phyloP scores from a whole-genome alignment of 2,888 invertebrate species.

The Graphium colonna region DNA sequence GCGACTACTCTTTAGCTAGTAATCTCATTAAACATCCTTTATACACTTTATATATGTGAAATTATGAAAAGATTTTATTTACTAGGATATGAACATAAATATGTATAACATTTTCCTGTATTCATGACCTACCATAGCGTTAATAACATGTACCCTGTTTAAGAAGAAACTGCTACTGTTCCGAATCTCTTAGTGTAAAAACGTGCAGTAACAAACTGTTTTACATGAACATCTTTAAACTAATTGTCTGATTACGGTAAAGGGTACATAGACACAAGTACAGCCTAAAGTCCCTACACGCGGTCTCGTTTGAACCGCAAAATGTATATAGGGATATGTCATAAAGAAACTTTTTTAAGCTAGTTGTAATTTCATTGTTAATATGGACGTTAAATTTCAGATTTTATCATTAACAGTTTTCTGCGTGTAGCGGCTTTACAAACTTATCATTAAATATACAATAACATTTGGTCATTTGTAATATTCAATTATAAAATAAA shows the following conservation, averaged over 20 bases:
- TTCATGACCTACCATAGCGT: neutral
- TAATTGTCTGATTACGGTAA: neutral
- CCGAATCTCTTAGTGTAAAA: constrained; percentile 16
- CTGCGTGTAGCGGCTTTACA: constrained; percentile 23
- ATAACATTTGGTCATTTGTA: constrained; percentile 25
- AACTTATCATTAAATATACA: constrained; percentile 20
- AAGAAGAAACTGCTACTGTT: neutral
- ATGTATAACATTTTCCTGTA: neutral
- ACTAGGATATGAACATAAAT: neutral
- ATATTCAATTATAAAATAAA: constrained; percentile 24
- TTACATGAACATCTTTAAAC: neutral
- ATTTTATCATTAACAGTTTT: constrained; percentile 20
- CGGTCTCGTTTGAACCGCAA: neutral
- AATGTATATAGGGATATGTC: neutral
- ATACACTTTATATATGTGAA: constrained; percentile 3
- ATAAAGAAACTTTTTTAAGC: constrained; percentile 8
- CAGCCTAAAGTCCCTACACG: constrained; percentile 12
- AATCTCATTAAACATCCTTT: constrained; percentile 9
- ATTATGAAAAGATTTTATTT: constrained; percentile 18
- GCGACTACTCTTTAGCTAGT: constrained; percentile 1
- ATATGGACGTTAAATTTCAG: constrained; percentile 14
- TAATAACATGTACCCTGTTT: constrained; percentile 1
- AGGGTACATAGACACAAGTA: constrained; percentile 5
- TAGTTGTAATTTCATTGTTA: constrained; percentile 18
- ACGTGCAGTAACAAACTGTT: constrained; percentile 1